Evolutionary conservation across 2,797 vertebrate genomes (phyloP).

Genomic region (Gallinago stenura): DNA sequence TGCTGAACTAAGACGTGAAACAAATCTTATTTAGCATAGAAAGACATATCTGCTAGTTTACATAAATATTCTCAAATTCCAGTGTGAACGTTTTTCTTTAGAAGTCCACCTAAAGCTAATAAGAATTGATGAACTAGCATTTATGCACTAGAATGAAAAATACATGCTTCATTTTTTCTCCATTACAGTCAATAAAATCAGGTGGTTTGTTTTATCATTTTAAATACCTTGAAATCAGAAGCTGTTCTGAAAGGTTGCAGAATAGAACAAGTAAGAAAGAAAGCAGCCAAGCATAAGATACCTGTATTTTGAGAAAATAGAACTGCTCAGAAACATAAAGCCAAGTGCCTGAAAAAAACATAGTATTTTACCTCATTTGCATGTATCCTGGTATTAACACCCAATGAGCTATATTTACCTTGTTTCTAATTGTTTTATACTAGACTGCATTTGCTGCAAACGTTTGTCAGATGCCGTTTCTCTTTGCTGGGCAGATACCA

Average conservation of each 20-base stretch:
- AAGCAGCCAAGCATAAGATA: neutral
- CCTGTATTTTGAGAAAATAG: neutral
- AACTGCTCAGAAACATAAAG: neutral
- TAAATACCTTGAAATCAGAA: neutral
- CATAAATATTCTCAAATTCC: neutral
- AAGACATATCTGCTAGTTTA: neutral
- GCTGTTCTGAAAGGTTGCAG: neutral
- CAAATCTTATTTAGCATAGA: neutral
- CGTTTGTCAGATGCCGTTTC: constrained; percentile 87
- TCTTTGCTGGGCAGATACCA: constrained; percentile 82
- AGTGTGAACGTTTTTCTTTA: neutral
- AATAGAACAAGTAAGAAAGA: neutral
- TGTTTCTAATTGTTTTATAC: constrained; percentile 86
- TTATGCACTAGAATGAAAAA: neutral
- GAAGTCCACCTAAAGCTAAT: neutral
- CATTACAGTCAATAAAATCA: neutral
- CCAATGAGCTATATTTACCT: constrained; percentile 78
- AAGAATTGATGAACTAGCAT: neutral
- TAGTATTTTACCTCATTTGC: neutral
- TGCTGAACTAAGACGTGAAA: neutral
- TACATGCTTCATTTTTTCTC: neutral
- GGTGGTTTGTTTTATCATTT: neutral
- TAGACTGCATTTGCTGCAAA: constrained; percentile 86
- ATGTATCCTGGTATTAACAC: neutral
- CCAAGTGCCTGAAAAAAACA: neutral